Evolutionary conservation across 2,113 vertebrate genomes (phyloP).

Genomic region (Recurvirostra avosetta): DNA sequence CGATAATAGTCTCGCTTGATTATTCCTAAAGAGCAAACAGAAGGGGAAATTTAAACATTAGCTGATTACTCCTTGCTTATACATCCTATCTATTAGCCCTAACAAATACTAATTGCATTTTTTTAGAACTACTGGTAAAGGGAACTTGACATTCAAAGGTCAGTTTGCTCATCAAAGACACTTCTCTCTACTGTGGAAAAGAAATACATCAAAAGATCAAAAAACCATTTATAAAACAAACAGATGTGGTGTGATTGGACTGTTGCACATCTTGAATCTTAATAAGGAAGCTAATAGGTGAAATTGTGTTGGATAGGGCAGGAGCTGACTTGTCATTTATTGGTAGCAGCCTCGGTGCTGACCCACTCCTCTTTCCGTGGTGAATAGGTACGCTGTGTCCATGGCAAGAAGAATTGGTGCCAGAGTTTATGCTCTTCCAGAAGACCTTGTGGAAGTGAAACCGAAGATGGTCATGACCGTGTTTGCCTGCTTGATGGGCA

Average conservation of each 20-base stretch:
- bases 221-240: not conserved
- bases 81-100: not conserved
- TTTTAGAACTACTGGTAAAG: not conserved
- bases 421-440: constrained; percentile 89
- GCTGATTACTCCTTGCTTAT: not conserved
- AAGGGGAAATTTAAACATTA: not conserved
- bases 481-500: constrained; percentile 97
- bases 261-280: not conserved
- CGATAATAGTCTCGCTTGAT: not conserved
- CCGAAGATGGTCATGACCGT: constrained; percentile 96
- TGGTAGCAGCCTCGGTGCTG: not conserved
- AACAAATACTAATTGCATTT: not conserved
- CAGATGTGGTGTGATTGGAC: not conserved
- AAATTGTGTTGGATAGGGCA: not conserved
- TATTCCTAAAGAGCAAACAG: not conserved
- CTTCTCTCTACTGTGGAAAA: not conserved
- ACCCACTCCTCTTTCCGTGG: not conserved
- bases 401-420: constrained; percentile 93
- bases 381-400: constrained; percentile 85
- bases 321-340: not conserved
- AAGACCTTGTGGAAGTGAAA: constrained; percentile 90
- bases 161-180: not conserved
- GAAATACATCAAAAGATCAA: not conserved
- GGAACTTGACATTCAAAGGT: not conserved
- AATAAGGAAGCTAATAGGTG: not conserved